These are phyloP conservation scores for Carduelis carduelis DNA, from an alignment of 2,797 vertebrate species.

Conservation along the genomic window DNA sequence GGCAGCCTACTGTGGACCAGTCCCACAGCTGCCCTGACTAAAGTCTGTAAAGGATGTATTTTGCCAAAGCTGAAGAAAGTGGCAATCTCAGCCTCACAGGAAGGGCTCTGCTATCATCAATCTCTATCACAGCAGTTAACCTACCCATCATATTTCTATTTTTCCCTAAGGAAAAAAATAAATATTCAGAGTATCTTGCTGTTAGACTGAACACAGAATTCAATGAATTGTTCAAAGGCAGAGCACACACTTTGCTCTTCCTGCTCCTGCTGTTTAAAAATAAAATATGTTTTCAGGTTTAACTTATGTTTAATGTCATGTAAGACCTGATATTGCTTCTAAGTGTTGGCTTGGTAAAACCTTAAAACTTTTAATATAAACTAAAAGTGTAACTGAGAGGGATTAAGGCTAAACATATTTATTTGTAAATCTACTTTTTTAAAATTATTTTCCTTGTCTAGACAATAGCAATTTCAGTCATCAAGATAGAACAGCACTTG, in stretches of 20 bases:
- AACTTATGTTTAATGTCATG: neutral
- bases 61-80: neutral
- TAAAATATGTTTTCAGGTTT: neutral
- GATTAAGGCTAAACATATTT: neutral
- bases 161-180: neutral
- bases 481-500: neutral
- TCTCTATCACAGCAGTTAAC: slow-evolving; percentile 17
- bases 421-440: neutral
- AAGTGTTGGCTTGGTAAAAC: neutral
- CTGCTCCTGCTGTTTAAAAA: neutral
- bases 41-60: neutral
- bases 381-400: neutral
- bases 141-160: neutral
- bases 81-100: neutral
- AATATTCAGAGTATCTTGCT: neutral
- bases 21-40: neutral
- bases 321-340: neutral
- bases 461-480: neutral
- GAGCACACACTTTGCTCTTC: neutral
- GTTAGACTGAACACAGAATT: neutral
- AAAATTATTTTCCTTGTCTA: neutral
- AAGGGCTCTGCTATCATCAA: neutral
- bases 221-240: neutral
- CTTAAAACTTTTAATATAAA: neutral
- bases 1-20: neutral